Percentiles rank a stretch among this genome's conserved stretches.
These are phyloP conservation scores for Poecile montanus DNA, from an alignment of 2,797 vertebrate species.

Conservation along the genomic window DNA sequence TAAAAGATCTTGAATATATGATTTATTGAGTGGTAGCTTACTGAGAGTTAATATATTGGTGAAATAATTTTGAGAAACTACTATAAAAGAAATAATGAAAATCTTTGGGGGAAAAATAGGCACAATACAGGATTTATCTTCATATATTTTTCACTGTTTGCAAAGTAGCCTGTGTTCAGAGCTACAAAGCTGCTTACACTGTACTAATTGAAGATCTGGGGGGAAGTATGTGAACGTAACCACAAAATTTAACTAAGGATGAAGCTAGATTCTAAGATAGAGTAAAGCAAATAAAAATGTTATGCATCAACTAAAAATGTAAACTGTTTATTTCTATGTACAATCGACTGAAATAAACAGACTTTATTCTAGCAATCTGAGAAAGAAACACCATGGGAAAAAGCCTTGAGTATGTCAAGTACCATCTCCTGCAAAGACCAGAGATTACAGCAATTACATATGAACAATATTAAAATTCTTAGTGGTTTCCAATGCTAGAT, in stretches of 20 bases:
- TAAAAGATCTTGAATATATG: neutral
- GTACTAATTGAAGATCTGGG: conserved; percentile 15
- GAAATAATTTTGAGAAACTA: neutral
- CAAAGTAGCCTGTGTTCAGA: conserved; percentile 29
- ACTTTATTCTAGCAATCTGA: conserved; percentile 58
- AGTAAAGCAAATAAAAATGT: conserved; percentile 42
- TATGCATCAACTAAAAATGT: conserved; percentile 29
- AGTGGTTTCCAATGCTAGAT: neutral
- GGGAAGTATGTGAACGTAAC: neutral
- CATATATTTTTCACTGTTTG: neutral
- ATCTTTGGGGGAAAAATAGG: neutral
- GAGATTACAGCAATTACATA: conserved; percentile 26
- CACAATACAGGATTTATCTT: neutral
- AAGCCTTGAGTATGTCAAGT: conserved; percentile 40
- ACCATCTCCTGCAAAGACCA: conserved; percentile 32
- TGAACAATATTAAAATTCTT: conserved; percentile 43
- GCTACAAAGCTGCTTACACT: conserved; percentile 5
- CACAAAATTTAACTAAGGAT: conserved; percentile 45
- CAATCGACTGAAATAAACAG: conserved; percentile 73
- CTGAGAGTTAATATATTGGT: neutral
- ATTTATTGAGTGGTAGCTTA: neutral
- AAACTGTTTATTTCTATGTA: conserved; percentile 69
- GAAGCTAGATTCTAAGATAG: conserved; percentile 22
- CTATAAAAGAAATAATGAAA: neutral
- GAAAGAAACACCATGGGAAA: conserved; percentile 71